Percentiles rank a stretch among this genome's conserved stretches.
Conservation (phyloP, 2,888 invertebrate genomes). For the Tachystola acroxantha region DNA sequence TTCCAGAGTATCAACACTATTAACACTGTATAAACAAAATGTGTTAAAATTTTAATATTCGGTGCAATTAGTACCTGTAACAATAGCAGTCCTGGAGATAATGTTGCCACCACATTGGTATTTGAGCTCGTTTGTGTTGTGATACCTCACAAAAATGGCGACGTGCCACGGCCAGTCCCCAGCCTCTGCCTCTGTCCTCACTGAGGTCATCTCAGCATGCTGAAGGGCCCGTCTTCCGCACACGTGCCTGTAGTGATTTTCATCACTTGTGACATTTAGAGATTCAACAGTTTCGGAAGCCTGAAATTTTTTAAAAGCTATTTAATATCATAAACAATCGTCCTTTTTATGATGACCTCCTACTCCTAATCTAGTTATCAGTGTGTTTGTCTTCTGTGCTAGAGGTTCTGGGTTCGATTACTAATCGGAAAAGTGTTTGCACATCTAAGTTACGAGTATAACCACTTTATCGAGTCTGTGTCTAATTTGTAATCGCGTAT, state of each 20-base stretch:
- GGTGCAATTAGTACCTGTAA: too few species aligned
- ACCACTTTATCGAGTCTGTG: too few species aligned
- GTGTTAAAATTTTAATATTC: too few species aligned
- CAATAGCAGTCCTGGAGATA: conserved; percentile 56
- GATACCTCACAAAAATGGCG: conserved; percentile 41
- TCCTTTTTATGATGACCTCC: too few species aligned
- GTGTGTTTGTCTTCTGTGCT: too few species aligned
- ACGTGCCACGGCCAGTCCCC: conserved; percentile 74
- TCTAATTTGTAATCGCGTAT: too few species aligned
- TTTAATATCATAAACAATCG: neutral
- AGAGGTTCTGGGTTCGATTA: too few species aligned
- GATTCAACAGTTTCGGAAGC: conserved; percentile 35
- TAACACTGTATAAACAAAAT: too few species aligned
- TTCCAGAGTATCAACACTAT: too few species aligned
- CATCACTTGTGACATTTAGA: conserved; percentile 31
- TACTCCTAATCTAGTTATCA: too few species aligned
- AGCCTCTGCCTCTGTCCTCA: conserved; percentile 45
- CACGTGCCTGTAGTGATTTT: conserved; percentile 32
- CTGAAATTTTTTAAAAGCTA: conserved; percentile 23
- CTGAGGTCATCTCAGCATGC: conserved; percentile 51
- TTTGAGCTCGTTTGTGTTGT: conserved; percentile 16
- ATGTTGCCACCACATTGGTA: conserved; percentile 65
- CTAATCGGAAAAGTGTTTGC: too few species aligned
- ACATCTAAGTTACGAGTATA: too few species aligned
- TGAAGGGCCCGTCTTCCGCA: conserved; percentile 53